phyloP scores from a whole-genome alignment of 2,888 invertebrate species.

The Dasypogon diadema region DNA sequence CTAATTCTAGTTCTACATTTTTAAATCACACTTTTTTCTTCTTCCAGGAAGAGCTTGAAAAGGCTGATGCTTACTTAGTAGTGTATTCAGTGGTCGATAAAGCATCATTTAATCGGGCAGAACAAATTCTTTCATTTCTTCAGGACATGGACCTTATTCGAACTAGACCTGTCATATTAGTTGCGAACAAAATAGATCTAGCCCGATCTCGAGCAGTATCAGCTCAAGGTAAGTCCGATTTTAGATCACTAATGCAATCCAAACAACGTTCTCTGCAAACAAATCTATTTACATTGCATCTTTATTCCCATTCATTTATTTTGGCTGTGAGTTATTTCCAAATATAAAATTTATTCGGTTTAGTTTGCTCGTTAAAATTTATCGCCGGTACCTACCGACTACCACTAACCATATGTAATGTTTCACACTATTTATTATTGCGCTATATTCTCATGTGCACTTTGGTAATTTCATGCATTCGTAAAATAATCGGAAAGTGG shows the following conservation, averaged over 20 bases:
- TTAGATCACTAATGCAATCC: no score
- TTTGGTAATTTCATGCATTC: constrained; percentile 5
- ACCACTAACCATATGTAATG: neutral
- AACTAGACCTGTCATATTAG: constrained; percentile 84
- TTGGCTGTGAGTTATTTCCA: no score
- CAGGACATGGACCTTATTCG: constrained; percentile 84
- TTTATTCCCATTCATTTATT: no score
- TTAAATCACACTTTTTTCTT: no score
- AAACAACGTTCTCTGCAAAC: no score
- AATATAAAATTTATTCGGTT: no score
- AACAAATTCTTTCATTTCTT: constrained; percentile 81
- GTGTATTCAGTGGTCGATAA: constrained; percentile 94
- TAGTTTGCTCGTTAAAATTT: neutral
- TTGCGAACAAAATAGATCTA: constrained; percentile 94
- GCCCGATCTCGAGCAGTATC: constrained; percentile 90
- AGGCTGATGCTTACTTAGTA: constrained; percentile 86
- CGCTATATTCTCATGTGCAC: neutral
- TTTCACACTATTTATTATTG: neutral
- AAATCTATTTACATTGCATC: no score
- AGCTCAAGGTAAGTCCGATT: constrained; percentile 79
- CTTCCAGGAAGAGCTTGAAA: constrained; percentile 85
- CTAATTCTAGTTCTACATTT: no score
- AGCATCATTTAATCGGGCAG: constrained; percentile 86
- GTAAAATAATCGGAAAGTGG: constrained; percentile 5
- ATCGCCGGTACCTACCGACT: neutral